Conservation (phyloP, 2,888 invertebrate species). For the Pseudoips prasinana region DNA sequence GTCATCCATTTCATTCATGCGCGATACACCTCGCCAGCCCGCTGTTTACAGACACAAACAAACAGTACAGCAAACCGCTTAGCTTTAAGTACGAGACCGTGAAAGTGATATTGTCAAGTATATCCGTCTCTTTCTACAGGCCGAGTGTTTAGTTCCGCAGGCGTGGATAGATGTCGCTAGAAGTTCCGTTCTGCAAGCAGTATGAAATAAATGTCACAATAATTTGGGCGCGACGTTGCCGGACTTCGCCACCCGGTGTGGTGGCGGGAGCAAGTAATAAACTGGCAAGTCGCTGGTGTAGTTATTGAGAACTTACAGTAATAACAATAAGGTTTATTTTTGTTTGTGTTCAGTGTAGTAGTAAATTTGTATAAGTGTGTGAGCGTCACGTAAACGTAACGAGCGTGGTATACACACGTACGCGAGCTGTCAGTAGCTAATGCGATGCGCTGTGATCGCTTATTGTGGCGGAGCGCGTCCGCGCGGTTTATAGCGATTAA, state of each 20-base stretch:
- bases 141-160: conserved; percentile 57
- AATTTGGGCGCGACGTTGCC: conserved; percentile 80
- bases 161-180: conserved; percentile 72
- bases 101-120: conserved; percentile 81
- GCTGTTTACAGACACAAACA: conserved; percentile 82
- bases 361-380: conserved; percentile 60
- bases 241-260: conserved; percentile 74
- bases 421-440: conserved; percentile 78
- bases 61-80: conserved; percentile 82
- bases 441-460: conserved; percentile 77
- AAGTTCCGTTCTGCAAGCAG: conserved; percentile 53
- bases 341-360: conserved; percentile 40
- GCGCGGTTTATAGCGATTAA: conserved; percentile 77
- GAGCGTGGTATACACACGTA: conserved; percentile 75
- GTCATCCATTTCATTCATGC: conserved; percentile 82
- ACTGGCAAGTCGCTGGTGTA: conserved; percentile 50
- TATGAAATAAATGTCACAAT: conserved; percentile 74
- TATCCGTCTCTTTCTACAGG: conserved; percentile 67
- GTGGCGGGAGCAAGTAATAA: conserved; percentile 68
- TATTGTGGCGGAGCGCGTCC: conserved; percentile 70
- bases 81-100: conserved; percentile 81
- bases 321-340: conserved; percentile 47
- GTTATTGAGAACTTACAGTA: conserved; percentile 39
- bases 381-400: conserved; percentile 78
- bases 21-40: conserved; percentile 77